phyloP scores from a whole-genome alignment of 2,888 invertebrate genomes.

The Agriopis leucophaearia region DNA sequence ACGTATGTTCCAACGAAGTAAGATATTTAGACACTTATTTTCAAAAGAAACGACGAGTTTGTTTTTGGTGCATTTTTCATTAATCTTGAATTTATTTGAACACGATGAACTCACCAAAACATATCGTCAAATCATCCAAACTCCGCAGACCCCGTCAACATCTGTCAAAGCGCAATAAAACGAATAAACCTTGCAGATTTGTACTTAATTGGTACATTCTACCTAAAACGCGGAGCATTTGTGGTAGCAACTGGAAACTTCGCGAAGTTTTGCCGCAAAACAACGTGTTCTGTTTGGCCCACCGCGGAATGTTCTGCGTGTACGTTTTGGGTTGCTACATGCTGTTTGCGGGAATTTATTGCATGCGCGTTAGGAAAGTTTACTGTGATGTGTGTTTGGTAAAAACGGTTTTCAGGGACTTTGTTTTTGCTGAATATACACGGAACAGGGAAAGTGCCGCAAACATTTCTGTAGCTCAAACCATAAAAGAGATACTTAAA shows the following conservation, averaged over 20 bases:
- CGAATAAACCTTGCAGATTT: slow-evolving; percentile 20
- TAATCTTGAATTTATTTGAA: neutral
- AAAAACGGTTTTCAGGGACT: neutral
- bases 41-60: no score
- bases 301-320: slow-evolving; percentile 33
- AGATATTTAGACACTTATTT: no score
- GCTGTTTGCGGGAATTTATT: slow-evolving; percentile 38
- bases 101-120: neutral
- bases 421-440: neutral
- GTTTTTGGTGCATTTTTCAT: neutral
- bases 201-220: slow-evolving; percentile 27
- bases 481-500: no score
- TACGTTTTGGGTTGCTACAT: slow-evolving; percentile 30
- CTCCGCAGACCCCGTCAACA: slow-evolving; percentile 9
- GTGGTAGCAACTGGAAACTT: slow-evolving; percentile 20
- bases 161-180: slow-evolving; percentile 30
- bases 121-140: slow-evolving; percentile 6
- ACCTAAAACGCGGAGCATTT: slow-evolving; percentile 11
- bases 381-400: slow-evolving; percentile 25
- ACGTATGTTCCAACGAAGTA: no score
- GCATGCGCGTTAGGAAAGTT: slow-evolving; percentile 26
- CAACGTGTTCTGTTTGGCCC: slow-evolving; percentile 33
- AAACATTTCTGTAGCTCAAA: neutral
- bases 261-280: slow-evolving; percentile 51
- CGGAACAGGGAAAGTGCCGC: neutral